Evolutionary conservation across 2,888 invertebrate genomes (phyloP).

Genomic region (Hemaris fuciformis): DNA sequence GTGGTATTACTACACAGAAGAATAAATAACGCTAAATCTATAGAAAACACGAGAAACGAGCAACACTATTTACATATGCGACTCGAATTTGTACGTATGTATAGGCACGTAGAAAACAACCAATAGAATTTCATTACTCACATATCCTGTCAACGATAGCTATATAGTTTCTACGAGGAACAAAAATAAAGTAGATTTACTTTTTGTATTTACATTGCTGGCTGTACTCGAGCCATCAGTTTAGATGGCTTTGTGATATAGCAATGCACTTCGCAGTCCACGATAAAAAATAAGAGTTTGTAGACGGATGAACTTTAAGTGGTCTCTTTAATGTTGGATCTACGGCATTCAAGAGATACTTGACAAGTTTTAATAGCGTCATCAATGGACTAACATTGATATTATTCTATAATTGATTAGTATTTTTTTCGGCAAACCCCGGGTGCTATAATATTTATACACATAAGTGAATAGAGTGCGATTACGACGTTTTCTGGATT

Average conservation of each 20-base stretch:
- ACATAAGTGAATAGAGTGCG: no score
- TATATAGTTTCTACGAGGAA: background rate
- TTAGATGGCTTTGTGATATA: background rate
- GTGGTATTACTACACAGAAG: no score
- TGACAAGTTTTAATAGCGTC: no score
- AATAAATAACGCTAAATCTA: no score
- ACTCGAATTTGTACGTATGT: background rate
- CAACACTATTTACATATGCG: background rate
- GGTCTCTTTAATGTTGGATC: background rate
- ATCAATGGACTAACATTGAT: no score
- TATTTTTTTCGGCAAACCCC: no score
- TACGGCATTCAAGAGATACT: no score
- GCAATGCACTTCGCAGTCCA: background rate
- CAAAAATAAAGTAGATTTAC: background rate
- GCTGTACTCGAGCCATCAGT: background rate
- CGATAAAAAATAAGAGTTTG: background rate
- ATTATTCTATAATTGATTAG: no score
- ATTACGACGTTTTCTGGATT: no score
- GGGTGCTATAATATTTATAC: no score
- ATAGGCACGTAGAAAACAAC: background rate
- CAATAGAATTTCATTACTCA: background rate
- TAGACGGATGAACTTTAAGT: background rate
- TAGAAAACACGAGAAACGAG: background rate
- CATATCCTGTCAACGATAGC: background rate
- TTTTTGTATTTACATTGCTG: background rate